Evolutionary conservation across 2,797 vertebrate genomes (phyloP).

Genomic region (Sebastes alutus): DNA sequence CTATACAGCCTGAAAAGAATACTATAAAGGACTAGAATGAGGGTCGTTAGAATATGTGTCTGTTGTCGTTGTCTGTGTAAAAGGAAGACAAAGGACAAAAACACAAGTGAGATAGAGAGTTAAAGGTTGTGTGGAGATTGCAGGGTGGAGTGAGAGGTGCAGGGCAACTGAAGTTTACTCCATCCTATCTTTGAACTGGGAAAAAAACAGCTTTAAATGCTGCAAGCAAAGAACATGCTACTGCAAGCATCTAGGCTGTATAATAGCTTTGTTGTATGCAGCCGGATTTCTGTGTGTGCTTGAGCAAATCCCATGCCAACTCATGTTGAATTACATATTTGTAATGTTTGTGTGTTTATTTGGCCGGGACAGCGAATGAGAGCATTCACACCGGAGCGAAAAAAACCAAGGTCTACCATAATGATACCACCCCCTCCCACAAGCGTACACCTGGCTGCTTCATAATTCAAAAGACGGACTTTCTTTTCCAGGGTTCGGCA

Average conservation of each 20-base stretch:
- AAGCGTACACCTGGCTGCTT: constrained; percentile 7
- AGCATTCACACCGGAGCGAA: background rate
- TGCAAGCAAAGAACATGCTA: background rate
- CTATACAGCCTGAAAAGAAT: background rate
- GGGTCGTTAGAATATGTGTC: background rate
- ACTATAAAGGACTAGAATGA: background rate
- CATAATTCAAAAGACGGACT: constrained; percentile 41
- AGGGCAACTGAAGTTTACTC: background rate
- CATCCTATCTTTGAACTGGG: background rate
- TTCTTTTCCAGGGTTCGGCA: constrained; percentile 22
- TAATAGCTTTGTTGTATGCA: background rate
- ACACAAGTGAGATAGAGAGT: background rate
- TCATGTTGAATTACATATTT: background rate
- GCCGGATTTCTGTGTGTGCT: background rate
- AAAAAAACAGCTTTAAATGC: background rate
- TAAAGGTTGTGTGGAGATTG: background rate
- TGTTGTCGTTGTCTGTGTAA: background rate
- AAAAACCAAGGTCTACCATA: background rate
- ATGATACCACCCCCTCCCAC: background rate
- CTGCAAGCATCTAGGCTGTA: background rate
- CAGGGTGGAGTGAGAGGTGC: background rate
- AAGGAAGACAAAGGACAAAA: background rate
- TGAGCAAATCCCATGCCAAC: background rate
- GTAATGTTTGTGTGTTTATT: constrained; percentile 2
- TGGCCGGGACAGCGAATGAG: background rate